Percentiles rank a stretch among this genome's conserved stretches.
phyloP scores from a whole-genome alignment of 2,888 invertebrate species.

The Pristionchus entomophagus region DNA sequence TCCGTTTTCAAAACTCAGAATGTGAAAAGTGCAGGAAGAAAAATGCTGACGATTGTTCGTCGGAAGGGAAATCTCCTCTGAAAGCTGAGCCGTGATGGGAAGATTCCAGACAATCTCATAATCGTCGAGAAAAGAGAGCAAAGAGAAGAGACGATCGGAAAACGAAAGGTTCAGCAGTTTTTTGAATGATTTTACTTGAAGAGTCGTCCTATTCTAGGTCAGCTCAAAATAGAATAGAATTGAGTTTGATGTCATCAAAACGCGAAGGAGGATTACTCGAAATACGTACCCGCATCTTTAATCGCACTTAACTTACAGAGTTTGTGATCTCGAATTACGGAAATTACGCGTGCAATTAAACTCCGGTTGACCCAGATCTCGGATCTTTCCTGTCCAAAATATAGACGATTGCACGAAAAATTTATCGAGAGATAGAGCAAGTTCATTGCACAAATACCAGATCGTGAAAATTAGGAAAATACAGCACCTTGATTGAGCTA shows the following conservation, averaged over 20 bases:
- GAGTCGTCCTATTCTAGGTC: neutral
- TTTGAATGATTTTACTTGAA: neutral
- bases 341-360: neutral
- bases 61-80: neutral
- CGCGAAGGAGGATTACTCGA: neutral
- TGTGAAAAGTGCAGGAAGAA: no score
- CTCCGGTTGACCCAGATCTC: neutral
- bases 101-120: neutral
- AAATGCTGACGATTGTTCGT: neutral
- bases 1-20: no score
- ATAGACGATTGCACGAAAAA: neutral
- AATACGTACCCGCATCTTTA: neutral
- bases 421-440: neutral
- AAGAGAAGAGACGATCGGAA: neutral
- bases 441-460: neutral
- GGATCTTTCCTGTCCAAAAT: neutral
- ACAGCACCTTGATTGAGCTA: constrained; percentile 18
- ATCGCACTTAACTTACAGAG: neutral
- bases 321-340: neutral
- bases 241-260: neutral
- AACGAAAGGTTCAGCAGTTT: neutral
- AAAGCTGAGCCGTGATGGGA: neutral
- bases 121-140: neutral
- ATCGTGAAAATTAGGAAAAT: neutral
- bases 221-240: neutral